Base-by-base conservation (phyloP, 1,140 invertebrate species). In the Saccostrea echinata region DNA sequence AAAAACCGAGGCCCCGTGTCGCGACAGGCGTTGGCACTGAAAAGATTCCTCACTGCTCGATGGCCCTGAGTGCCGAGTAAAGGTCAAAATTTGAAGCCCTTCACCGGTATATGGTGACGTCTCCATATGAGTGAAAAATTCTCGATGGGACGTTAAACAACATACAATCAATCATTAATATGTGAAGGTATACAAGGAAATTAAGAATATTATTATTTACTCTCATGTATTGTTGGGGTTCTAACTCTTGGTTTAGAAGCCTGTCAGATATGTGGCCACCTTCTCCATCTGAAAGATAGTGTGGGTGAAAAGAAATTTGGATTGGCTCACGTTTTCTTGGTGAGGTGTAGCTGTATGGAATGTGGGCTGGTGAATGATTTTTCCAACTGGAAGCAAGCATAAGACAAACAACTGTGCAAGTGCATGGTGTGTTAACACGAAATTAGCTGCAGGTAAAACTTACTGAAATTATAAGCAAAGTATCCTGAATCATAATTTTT, bases 361-460 rank as follows among this genome's bases (percentile, higher is more conserved):
- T 85, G 84, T 64, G 53, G 84, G 11, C n/a, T 68, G 21, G 35
- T 85, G 24, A 85, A 85, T 64, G n/a, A 68, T 68, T 33, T 85
- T 9, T n/a, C 84, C 61, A 12, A 85, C 84, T 13, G 61, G 84
- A 24, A 85, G 55, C 18, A 27, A 27, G 57, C 84, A 85, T 35
- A 57, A 57, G 21, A 85, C 84, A 64, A 33, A 18, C 24, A 85
- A n/a, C 24, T 8, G 84, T 64, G 57, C 52, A 33, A 64, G 35
- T 13, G 84, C 84, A 30, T 85, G 84, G 84, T 57, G 68, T 85
- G 84, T 85, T 18, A 85, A 85, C 61, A 85, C 84, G 13, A 85
- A 85, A 68, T 52, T 85, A 33, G 84, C 84, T 64, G 61, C 84
- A 68, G 61, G 84, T 85, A 85, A 71, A 16, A 71, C 21, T 71